Evolutionary conservation across 2,113 vertebrate genomes (phyloP).

Genomic region (Crotalus horridus): DNA sequence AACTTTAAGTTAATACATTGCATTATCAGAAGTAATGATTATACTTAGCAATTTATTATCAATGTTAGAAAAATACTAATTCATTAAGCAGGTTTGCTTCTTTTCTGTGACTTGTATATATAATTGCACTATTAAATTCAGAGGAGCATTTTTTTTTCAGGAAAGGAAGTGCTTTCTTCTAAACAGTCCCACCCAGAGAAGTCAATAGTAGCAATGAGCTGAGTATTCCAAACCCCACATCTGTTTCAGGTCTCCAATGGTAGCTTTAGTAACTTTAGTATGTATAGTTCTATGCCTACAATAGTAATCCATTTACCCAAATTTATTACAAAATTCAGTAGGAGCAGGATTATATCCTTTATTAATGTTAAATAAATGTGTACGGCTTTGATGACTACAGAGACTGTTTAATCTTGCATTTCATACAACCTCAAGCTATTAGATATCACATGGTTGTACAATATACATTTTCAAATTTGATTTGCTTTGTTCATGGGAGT

Average conservation of each 20-base stretch:
- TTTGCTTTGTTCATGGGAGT: conserved; percentile 27
- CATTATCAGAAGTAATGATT: neutral
- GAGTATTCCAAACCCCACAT: neutral
- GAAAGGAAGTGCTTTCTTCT: neutral
- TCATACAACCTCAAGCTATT: neutral
- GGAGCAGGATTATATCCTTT: neutral
- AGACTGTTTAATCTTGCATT: conserved; percentile 11
- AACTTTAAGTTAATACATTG: neutral
- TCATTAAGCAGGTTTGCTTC: neutral
- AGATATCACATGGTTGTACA: conserved; percentile 24
- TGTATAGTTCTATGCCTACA: conserved; percentile 15
- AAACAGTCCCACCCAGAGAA: neutral
- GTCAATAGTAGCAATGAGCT: neutral
- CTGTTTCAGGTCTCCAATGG: neutral
- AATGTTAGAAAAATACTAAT: neutral
- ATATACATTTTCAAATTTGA: conserved; percentile 23
- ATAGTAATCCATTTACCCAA: neutral
- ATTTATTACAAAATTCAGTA: neutral
- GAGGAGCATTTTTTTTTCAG: neutral
- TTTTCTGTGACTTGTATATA: neutral
- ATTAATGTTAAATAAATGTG: conserved; percentile 2
- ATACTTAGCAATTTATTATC: neutral
- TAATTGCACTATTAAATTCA: neutral
- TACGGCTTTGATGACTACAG: neutral
- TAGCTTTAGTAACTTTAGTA: neutral